Evolutionary conservation across 2,888 invertebrate genomes (phyloP).

Genomic region (Chymomyza caudatula): DNA sequence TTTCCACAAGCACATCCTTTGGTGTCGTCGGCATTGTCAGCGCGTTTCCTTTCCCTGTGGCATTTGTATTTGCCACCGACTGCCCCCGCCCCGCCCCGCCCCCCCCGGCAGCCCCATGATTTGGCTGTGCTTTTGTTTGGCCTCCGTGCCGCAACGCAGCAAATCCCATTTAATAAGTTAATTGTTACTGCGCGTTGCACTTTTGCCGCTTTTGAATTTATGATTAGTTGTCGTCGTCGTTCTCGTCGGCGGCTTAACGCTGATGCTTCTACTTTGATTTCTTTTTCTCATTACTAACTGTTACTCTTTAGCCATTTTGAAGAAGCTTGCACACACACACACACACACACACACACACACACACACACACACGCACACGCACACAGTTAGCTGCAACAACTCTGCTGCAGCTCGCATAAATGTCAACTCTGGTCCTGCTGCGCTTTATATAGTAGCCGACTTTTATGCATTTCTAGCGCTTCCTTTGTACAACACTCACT

Average conservation of each 20-base stretch:
- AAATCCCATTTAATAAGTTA: slow-evolving; percentile 73
- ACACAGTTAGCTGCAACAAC: neutral
- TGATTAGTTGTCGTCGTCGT: slow-evolving; percentile 45
- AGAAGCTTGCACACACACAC: neutral
- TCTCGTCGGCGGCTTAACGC: neutral
- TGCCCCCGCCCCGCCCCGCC: neutral
- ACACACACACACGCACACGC: neutral
- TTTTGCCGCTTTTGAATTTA: slow-evolving; percentile 64
- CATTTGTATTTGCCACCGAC: slow-evolving; percentile 3
- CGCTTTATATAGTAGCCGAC: slow-evolving; percentile 58
- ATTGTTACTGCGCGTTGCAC: slow-evolving; percentile 68
- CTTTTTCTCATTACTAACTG: slow-evolving; percentile 4
- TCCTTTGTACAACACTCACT: slow-evolving; percentile 47
- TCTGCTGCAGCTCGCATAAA: slow-evolving; percentile 49
- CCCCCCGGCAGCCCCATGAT: slow-evolving; percentile 1
- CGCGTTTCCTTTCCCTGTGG: slow-evolving; percentile 11
- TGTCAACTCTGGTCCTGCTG: slow-evolving; percentile 63
- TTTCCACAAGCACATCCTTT: slow-evolving; percentile 37
- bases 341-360: neutral
- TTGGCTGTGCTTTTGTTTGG: slow-evolving; percentile 37
- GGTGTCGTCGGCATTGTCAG: slow-evolving; percentile 11
- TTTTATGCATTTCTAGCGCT: slow-evolving; percentile 65
- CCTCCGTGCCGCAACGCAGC: slow-evolving; percentile 8
- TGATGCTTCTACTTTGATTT: slow-evolving; percentile 2
- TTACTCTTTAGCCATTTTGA: neutral